Evolutionary conservation across 1,140 invertebrate genomes (phyloP).

Genomic region (Adoxophyes honmai): DNA sequence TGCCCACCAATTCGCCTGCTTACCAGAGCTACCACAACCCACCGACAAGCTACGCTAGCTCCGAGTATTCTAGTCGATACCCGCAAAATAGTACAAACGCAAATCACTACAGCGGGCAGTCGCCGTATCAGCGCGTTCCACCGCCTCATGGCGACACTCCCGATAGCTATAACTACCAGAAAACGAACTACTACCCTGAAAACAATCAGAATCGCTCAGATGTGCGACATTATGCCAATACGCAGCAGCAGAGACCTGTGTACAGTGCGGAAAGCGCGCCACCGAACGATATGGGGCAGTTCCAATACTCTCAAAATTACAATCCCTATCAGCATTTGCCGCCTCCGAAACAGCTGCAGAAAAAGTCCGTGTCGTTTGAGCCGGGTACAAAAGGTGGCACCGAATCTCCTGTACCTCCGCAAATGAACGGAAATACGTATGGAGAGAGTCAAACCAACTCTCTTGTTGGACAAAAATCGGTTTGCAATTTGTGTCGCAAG

Average conservation of each 20-base stretch:
- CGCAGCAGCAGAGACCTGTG: conserved; percentile 42
- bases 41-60: conserved; percentile 68
- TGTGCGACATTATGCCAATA: conserved; percentile 47
- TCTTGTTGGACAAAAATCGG: conserved; percentile 72
- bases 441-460: conserved; percentile 18
- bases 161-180: conserved; percentile 64
- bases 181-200: conserved; percentile 54
- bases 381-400: conserved; percentile 80
- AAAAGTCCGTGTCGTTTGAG: conserved; percentile 83
- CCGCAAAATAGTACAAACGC: conserved; percentile 49
- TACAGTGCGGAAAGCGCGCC: conserved; percentile 43
- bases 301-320: conserved; percentile 64
- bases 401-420: conserved; percentile 75
- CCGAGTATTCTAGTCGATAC: conserved; percentile 69
- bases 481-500: conserved; percentile 91
- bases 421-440: conserved; percentile 58
- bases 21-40: conserved; percentile 65
- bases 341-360: conserved; percentile 75
- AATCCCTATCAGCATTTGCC: conserved; percentile 79
- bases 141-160: conserved; percentile 71
- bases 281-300: conserved; percentile 34
- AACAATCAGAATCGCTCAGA: conserved; percentile 43
- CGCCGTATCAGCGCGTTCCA: conserved; percentile 78
- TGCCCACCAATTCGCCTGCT: conserved; percentile 68
- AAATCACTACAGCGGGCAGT: conserved; percentile 54